These are phyloP conservation scores for Xestia rhomboidea DNA, from an alignment of 2,888 invertebrate species.

Conservation along the genomic window DNA sequence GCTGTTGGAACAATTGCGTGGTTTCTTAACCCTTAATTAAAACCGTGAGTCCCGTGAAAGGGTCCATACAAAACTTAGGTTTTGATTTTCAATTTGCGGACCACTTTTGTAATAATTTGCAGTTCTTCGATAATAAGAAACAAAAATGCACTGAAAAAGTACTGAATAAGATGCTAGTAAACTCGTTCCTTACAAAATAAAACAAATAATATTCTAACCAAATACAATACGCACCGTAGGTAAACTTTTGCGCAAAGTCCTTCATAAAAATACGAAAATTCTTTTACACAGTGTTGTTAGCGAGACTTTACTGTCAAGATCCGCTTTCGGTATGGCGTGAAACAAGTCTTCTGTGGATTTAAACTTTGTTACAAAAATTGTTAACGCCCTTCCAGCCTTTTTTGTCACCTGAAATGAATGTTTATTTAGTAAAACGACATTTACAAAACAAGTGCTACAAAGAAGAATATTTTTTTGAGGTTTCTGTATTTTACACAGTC, in stretches of 20 bases:
- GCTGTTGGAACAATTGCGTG: too few relatives aligned
- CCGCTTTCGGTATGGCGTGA: conserved; percentile 49
- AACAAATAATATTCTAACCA: conserved; percentile 10
- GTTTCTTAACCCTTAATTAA: neutral
- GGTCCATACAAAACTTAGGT: neutral
- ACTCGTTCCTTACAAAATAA: neutral
- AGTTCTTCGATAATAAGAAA: neutral
- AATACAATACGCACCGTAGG: conserved; percentile 5
- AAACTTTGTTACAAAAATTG: conserved; percentile 59
- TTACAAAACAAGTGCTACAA: conserved; percentile 29
- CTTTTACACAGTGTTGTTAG: conserved; percentile 59
- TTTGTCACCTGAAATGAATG: conserved; percentile 46
- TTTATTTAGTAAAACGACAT: conserved; percentile 50
- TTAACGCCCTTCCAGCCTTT: conserved; percentile 49
- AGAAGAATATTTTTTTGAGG: conserved; percentile 12
- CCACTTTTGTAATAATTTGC: neutral
- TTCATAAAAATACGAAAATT: conserved; percentile 54
- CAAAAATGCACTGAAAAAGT: neutral
- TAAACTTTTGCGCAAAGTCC: conserved; percentile 25
- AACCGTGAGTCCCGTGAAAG: too few relatives aligned
- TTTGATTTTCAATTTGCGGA: neutral
- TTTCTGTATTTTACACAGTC: conserved; percentile 19
- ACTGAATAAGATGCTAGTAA: neutral
- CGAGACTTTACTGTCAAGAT: conserved; percentile 49
- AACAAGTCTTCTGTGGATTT: conserved; percentile 57